Conservation (phyloP, 2,113 vertebrate genomes). For the Clinocottus analis region DNA sequence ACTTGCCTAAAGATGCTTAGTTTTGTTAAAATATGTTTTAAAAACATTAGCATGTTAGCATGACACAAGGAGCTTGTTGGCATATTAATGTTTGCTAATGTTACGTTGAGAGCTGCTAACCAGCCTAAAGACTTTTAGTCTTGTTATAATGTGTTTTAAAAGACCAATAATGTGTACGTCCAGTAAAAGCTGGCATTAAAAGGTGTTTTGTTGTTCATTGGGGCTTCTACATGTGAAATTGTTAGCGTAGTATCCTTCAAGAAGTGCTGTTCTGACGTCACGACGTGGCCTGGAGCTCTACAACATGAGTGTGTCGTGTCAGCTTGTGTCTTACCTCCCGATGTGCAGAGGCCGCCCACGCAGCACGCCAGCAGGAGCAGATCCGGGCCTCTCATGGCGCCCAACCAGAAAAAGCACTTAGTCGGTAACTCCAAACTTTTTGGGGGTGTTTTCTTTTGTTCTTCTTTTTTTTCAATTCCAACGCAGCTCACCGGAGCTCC, state of each 20-base stretch:
- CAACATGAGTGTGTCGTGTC: constrained; percentile 6
- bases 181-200: not conserved
- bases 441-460: not conserved
- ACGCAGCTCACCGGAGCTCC: not conserved
- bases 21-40: no score
- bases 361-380: constrained; percentile 70
- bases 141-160: not conserved
- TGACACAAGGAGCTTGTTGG: not conserved
- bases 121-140: not conserved
- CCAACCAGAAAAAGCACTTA: not conserved
- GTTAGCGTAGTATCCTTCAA: not conserved
- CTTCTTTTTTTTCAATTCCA: not conserved
- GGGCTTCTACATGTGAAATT: not conserved
- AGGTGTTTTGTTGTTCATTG: not conserved
- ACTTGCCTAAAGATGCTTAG: no score
- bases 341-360: constrained; percentile 60
- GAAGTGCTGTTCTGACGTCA: not conserved
- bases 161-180: not conserved
- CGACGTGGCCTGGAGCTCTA: not conserved
- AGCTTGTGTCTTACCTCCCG: constrained; percentile 77
- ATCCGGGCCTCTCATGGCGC: constrained; percentile 71
- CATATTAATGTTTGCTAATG: not conserved
- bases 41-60: no score
- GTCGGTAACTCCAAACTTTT: not conserved
- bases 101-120: not conserved